Evolutionary conservation across 1,140 invertebrate species (phyloP).

Genomic region (Drosophila paulistorum): DNA sequence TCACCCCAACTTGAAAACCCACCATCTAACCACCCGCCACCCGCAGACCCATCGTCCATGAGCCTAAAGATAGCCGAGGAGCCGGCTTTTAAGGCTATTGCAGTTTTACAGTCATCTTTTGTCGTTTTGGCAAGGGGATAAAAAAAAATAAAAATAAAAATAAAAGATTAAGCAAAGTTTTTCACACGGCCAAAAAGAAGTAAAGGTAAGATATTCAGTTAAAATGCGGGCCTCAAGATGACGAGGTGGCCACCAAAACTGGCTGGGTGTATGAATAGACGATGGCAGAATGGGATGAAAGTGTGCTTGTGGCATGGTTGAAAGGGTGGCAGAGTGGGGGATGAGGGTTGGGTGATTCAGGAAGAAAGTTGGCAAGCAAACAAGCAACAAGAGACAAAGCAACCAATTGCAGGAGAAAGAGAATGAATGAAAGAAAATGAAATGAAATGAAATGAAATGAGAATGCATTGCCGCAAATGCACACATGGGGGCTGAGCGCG

Average conservation of each 20-base stretch:
- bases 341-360: too few species aligned
- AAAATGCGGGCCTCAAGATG: conserved; percentile 11
- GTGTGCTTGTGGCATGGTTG: too few species aligned
- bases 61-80: background rate
- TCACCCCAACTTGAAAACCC: conserved; percentile 66
- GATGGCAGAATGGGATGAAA: background rate
- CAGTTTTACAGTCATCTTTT: conserved; percentile 7
- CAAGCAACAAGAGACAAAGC: conserved; percentile 12
- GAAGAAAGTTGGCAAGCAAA: conserved; percentile 5
- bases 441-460: background rate
- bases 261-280: background rate
- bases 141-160: too few species aligned
- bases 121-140: background rate
- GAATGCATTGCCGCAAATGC: conserved; percentile 10
- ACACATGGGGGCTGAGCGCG: conserved; percentile 9
- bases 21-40: background rate
- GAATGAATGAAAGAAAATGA: conserved; percentile 9
- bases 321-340: too few species aligned
- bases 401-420: conserved; percentile 1
- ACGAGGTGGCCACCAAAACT: background rate
- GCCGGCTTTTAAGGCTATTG: background rate
- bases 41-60: background rate
- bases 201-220: background rate
- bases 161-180: background rate
- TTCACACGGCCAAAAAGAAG: background rate